phyloP scores from a whole-genome alignment of 2,113 vertebrate genomes.

The Holacanthus passer region DNA sequence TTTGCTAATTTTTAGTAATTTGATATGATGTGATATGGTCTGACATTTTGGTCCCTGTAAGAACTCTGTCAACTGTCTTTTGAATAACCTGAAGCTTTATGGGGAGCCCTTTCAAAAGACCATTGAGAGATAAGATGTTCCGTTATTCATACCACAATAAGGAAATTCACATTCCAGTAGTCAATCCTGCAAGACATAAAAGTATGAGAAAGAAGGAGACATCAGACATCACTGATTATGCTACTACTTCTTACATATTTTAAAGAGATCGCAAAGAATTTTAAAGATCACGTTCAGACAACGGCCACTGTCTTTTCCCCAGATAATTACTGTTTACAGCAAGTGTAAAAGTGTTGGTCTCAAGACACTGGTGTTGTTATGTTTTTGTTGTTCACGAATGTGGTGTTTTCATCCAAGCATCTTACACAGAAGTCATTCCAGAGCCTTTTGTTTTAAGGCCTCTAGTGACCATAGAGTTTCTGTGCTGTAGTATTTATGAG shows the following conservation, averaged over 20 bases:
- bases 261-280: not conserved
- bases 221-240: not conserved
- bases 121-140: too few species aligned
- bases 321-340: constrained; percentile 50
- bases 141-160: too few species aligned
- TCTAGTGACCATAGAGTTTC: constrained; percentile 45
- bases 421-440: constrained; percentile 44
- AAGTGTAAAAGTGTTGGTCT: constrained; percentile 17
- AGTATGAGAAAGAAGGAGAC: not conserved
- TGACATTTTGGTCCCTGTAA: not conserved
- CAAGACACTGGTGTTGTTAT: constrained; percentile 31
- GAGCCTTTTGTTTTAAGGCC: constrained; percentile 59
- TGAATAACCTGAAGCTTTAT: not conserved
- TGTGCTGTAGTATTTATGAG: not conserved
- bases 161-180: too few species aligned
- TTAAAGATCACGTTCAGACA: not conserved
- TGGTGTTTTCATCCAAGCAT: not conserved
- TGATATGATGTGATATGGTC: not conserved
- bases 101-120: not conserved
- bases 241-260: not conserved
- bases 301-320: constrained; percentile 18
- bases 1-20: too few species aligned
- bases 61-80: not conserved
- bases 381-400: constrained; percentile 15
- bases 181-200: not conserved